Evolutionary conservation across 1,140 invertebrate genomes (phyloP), one percentile per base, ranked within the genome.

Genomic region (Solen grandis): DNA sequence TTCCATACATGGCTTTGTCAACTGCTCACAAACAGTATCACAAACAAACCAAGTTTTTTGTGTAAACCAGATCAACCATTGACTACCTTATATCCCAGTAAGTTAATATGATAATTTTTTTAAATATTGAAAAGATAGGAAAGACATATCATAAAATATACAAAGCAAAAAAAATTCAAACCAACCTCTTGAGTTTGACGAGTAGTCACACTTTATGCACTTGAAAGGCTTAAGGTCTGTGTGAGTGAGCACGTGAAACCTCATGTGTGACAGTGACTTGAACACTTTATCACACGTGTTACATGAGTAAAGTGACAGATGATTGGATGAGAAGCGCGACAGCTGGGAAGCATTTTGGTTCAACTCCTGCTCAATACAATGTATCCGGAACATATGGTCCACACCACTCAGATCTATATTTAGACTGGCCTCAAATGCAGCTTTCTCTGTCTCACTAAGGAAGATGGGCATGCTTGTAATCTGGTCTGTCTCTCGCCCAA

Each of bases 201-300:
- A 31, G 85, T 90, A 92, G 8, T 82, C 41, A 84, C 92, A 93
- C 73, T 92, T 89, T n/a, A 85, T 83, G 84, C 92, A 92, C 27
- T 89, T 89, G 83, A 92, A 93, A 13, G 91, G 92, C 46, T 90
- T 91, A 1, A 91, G 65, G 69, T 92, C 86, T 25, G 92, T 93
- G 82, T 93, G 92, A 46, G 86, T 91, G 5, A 93, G 79, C 76
- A 90, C 91, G 78, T 92, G 92, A 27, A 90, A 84, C 35, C 92
- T 85, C 79, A 92, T 92, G 75, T 92, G 92, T 10, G 90, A 92
- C 36, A 92, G 38, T 13, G 92, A 89, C 74, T 92, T 92, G 76
- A 92, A 90, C 25, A 92, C 90, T 73, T 92, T 92, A 50, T 90
- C 87, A 82, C 92, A 92, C 2, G 85, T 84, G 46, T 88, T 91